Percentiles rank a stretch among this genome's conserved stretches.
phyloP scores from a whole-genome alignment of 1,140 invertebrate genomes.

The Trachymyrmex cornetzi region DNA sequence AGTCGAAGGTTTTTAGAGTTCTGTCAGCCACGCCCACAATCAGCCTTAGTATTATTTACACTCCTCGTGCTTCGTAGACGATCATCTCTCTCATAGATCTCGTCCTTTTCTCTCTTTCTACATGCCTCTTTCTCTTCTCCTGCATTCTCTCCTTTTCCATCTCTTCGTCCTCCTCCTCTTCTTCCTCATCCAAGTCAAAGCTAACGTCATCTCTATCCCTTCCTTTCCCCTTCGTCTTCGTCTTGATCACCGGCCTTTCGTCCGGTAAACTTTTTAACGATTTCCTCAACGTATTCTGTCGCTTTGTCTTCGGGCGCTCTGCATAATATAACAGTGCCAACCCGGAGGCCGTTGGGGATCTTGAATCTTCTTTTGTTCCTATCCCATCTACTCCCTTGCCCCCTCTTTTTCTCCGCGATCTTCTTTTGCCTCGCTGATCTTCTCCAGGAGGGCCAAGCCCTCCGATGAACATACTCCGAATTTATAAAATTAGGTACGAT shows the following conservation, averaged over 20 bases:
- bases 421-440: slow-evolving; percentile 33
- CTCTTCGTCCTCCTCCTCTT: background rate
- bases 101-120: slow-evolving; percentile 57
- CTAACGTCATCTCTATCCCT: slow-evolving; percentile 40
- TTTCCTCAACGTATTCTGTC: slow-evolving; percentile 54
- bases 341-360: slow-evolving; percentile 49
- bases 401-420: slow-evolving; percentile 25
- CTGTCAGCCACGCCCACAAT: slow-evolving; percentile 87
- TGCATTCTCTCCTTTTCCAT: background rate
- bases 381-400: slow-evolving; percentile 54
- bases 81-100: slow-evolving; percentile 69
- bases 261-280: slow-evolving; percentile 54
- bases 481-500: slow-evolving; percentile 76
- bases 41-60: slow-evolving; percentile 87
- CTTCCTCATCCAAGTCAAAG: slow-evolving; percentile 30
- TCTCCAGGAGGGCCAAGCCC: slow-evolving; percentile 21
- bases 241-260: slow-evolving; percentile 51
- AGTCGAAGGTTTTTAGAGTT: slow-evolving; percentile 87
- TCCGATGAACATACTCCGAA: slow-evolving; percentile 49
- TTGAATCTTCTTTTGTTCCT: slow-evolving; percentile 52
- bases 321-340: slow-evolving; percentile 61
- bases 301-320: slow-evolving; percentile 50
- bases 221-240: slow-evolving; percentile 14
- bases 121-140: background rate
- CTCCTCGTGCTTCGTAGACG: slow-evolving; percentile 82